Conservation (phyloP, 2,113 vertebrate species). For the Vombatus ursinus region DNA sequence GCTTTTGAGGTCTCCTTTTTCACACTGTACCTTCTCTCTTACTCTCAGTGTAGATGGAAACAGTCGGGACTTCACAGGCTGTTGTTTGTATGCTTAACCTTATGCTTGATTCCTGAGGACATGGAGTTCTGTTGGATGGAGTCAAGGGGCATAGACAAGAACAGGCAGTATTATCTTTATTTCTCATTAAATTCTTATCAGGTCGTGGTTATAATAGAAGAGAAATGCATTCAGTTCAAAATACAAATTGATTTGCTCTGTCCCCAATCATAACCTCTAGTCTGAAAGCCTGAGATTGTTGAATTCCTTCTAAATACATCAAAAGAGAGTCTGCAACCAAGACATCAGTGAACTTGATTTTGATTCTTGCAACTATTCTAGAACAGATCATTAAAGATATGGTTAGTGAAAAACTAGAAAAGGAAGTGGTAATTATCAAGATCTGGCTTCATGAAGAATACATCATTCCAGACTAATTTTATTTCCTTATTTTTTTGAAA, state of each 20-base stretch:
- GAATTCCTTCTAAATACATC: constrained; percentile 32
- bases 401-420: neutral
- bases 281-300: constrained; percentile 28
- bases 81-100: constrained; percentile 30
- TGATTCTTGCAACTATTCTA: neutral
- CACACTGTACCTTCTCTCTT: neutral
- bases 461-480: neutral
- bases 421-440: neutral
- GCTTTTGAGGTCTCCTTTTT: fast-evolving
- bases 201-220: constrained; percentile 52
- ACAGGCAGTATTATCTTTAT: constrained; percentile 61
- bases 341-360: neutral
- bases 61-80: neutral
- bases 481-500: neutral
- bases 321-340: neutral
- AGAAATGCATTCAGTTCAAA: constrained; percentile 66
- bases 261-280: constrained; percentile 41
- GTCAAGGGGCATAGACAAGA: constrained; percentile 46
- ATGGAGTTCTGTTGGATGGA: constrained; percentile 40
- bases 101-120: constrained; percentile 34
- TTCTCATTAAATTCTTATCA: constrained; percentile 67
- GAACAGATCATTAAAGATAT: neutral
- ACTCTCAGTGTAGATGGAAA: neutral
- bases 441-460: neutral
- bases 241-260: constrained; percentile 69